Evolutionary conservation across 2,113 vertebrate species (phyloP), one percentile per base, ranked within the genome.

Genomic region (Leuciscus idus): DNA sequence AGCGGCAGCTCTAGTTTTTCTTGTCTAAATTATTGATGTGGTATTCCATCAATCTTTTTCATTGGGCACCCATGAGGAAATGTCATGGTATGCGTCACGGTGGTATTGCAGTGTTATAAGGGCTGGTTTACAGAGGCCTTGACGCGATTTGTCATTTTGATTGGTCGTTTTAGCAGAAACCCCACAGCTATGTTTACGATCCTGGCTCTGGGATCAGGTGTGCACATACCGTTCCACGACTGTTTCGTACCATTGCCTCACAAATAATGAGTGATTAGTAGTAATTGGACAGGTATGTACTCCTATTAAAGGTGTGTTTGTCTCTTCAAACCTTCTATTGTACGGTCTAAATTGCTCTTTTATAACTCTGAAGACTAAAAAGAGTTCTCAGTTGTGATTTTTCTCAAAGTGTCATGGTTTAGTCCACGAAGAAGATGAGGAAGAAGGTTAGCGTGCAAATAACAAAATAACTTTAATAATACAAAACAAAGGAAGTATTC

Each of bases 121-220:
- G 73, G 70, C 82, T 77, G 75, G 62, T 68, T 78, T 83, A 57
- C 64, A 36, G 4, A 39, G 19, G 66, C 83, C 61, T 28, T 59
- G 79, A 50, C 43, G 83, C 5, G 43, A 87, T 87, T 85, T 85
- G 86, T 89, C 79, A 87, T 84, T 30, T 81, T 87, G 83, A 89
- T 87, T 83, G 86, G 83, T 33, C 72, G 48, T 85, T 83, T 87
- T 74, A 62, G 62, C 64, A 21, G 46, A 84, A 81, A 68, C 86
- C 83, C 74, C 33, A 74, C 43, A 50, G 72, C 80, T 43, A 68
- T n/a, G 48, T 73, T 87, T 81, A 82, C 75, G 52, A 79, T 57
- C 79, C 55, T 12, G 48, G 11, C 62, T 43, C 55, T n/a, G 19
- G 72, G 57, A 64, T 73, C 88, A 87, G 86, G 83, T 87, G 88